A percentile compares a stretch with the other conserved stretches of the same genome.
These are phyloP conservation scores for Acrossocheilus fasciatus DNA, from an alignment of 2,797 vertebrate genomes.

Conservation along the genomic window DNA sequence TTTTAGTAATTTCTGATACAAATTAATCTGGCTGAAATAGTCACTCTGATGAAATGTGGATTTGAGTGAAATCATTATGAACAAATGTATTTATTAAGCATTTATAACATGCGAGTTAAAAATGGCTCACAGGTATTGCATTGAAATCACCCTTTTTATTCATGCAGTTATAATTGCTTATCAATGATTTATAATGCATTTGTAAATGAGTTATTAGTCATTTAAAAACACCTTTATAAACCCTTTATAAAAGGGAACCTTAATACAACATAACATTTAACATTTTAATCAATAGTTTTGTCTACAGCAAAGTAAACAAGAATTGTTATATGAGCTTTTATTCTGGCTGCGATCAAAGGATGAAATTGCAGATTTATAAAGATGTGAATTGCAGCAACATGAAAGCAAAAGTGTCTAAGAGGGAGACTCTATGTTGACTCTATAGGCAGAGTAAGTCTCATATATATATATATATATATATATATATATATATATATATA, in stretches of 20 bases:
- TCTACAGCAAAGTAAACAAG: not conserved
- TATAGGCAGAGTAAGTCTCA: not conserved
- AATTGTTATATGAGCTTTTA: constrained; percentile 10
- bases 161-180: no score
- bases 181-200: not conserved
- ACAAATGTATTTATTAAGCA: not conserved
- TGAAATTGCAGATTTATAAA: not conserved
- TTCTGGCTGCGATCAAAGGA: constrained; percentile 2
- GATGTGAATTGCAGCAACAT: not conserved
- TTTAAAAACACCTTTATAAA: not conserved
- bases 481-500: not conserved
- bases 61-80: not conserved
- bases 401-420: constrained; percentile 15
- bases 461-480: not conserved
- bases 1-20: not conserved
- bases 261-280: not conserved
- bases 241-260: not conserved
- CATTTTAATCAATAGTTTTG: not conserved
- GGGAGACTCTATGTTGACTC: constrained; percentile 11
- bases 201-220: not conserved
- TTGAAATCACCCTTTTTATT: no score
- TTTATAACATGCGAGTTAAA: not conserved
- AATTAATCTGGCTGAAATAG: not conserved
- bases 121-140: no score
- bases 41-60: not conserved